Conservation (phyloP, 1,140 invertebrate species). For the Aporrectodea caliginosa region DNA sequence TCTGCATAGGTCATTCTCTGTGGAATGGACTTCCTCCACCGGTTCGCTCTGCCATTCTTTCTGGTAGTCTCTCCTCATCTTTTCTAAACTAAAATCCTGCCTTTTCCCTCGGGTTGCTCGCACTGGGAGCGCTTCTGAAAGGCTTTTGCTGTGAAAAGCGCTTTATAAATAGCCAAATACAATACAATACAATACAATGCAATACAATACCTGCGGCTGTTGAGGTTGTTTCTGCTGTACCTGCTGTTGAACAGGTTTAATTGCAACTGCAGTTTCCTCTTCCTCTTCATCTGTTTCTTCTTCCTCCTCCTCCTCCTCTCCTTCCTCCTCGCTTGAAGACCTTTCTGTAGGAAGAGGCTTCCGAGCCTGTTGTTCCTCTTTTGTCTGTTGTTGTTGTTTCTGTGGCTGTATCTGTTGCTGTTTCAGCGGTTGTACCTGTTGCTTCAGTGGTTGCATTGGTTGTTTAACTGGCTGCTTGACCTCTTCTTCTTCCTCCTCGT, state of each 20-base stretch:
- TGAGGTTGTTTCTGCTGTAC: neutral
- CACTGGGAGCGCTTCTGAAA: neutral
- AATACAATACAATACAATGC: too few species aligned
- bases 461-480: neutral
- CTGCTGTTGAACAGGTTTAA: neutral
- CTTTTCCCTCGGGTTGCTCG: too few species aligned
- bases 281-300: neutral
- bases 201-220: neutral
- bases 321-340: slow-evolving; percentile 10
- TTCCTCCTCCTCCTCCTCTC: slow-evolving; percentile 18
- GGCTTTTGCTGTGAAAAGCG: neutral
- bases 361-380: neutral
- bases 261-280: slow-evolving; percentile 4
- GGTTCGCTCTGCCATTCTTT: too few species aligned
- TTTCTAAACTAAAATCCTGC: too few species aligned
- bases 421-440: slow-evolving; percentile 3
- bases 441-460: neutral
- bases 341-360: neutral
- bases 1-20: neutral
- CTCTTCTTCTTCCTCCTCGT: slow-evolving; percentile 1
- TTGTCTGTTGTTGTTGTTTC: neutral
- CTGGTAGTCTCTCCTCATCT: too few species aligned
- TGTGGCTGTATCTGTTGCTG: slow-evolving; percentile 1
- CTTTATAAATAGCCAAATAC: too few species aligned
- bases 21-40: too few species aligned